Base-by-base conservation (phyloP, 2,113 vertebrate species). In the Gymnogyps californianus region DNA sequence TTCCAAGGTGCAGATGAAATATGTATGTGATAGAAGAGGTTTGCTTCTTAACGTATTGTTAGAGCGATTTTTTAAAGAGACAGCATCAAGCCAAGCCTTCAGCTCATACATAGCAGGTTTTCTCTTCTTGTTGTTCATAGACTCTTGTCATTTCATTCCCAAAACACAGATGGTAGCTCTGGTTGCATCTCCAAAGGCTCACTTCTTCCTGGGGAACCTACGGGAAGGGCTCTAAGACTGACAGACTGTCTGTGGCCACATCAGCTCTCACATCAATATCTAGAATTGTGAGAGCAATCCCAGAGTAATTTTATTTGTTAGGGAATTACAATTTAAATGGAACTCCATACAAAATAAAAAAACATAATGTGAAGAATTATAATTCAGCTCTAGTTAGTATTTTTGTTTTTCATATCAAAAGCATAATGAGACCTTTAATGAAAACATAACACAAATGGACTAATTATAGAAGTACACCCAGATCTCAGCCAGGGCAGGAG, bases 1-100 rank as follows among this genome's bases (percentile, higher is more conserved):
- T 92, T 96, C 51, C 72, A 74, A 96, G 88, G 64, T 92, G 78
- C 71, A 96, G 88, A 91, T 83, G 83, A 94, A 97, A 96, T 89
- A 87, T 74, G 52, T 51, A 89, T 86, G 69, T 58, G 87, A 90
- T 83, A 74, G 87, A 94, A 89, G 87, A 82, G 58, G 46, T 91
- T 96, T 93, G 70, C 78, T 84, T 95, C 94, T 77, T 77, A 83
- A 70, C 74, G 70, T 51, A 58, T 80, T 46, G 47, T 91, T 85
- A 2, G 9, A 91, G 80, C 0, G 6, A 34, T 44, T 84, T 93
- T 94, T 97, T 94, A 96, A 96, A 96, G 93, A 93, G 78, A 70
- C 64, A 81, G 46, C 59, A 81, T 52, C 42, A 65, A 85, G 46
- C 66, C 31, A 26, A 76, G n/a, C 16, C 64, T 85, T 86, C 70